Conservation (phyloP, 2,113 vertebrate species). For the Pseudorasbora parva region DNA sequence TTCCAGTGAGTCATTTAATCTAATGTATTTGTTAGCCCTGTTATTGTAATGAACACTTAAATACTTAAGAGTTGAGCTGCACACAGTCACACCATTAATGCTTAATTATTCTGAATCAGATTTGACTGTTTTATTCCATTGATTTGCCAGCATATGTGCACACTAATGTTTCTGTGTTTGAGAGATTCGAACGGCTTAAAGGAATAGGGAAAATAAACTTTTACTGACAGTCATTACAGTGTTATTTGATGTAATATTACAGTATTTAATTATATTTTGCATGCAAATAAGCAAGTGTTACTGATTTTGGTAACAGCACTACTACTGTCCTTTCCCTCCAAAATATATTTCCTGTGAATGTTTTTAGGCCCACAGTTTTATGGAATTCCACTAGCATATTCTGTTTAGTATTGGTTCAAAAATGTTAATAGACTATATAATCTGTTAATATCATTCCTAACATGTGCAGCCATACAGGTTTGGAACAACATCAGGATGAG, state of each 20-base stretch:
- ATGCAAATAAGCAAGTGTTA: too few species aligned
- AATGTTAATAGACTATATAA: neutral
- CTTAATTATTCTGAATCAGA: neutral
- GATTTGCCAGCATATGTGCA: slow-evolving; percentile 34
- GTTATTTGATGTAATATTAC: neutral
- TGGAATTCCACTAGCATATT: neutral
- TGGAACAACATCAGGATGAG: neutral
- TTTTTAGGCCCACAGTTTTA: neutral
- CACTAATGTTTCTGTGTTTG: neutral
- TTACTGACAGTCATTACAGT: neutral
- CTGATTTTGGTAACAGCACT: neutral
- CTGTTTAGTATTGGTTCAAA: neutral
- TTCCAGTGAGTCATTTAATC: neutral
- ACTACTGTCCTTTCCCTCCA: neutral
- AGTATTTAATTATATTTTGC: neutral
- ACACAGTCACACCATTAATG: neutral
- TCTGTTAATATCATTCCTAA: neutral
- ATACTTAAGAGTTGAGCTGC: neutral
- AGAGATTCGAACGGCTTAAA: slow-evolving; percentile 1
- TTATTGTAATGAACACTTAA: slow-evolving; percentile 16
- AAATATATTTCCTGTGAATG: neutral
- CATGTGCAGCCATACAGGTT: neutral
- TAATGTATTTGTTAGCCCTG: slow-evolving; percentile 33
- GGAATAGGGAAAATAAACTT: slow-evolving; percentile 44
- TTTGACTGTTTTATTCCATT: slow-evolving; percentile 28